Percentiles rank a stretch among this genome's conserved stretches.
These are phyloP conservation scores for Apaloderma vittatum DNA, from an alignment of 2,113 vertebrate species.

Conservation along the genomic window DNA sequence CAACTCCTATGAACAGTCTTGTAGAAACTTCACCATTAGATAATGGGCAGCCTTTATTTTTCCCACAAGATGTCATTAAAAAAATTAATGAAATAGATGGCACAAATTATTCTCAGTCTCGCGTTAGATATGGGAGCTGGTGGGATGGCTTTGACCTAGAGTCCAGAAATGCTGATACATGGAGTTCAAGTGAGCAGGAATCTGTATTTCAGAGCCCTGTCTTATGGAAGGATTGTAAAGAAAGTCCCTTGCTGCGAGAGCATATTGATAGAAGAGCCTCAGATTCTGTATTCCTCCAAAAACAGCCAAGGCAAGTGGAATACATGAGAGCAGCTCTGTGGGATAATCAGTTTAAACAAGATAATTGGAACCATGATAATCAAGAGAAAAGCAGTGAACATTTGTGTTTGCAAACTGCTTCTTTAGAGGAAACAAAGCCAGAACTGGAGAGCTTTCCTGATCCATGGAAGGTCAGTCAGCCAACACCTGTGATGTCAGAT, in stretches of 20 bases:
- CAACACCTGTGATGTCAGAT: slow-evolving; percentile 32
- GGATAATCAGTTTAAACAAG: slow-evolving; percentile 59
- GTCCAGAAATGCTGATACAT: slow-evolving; percentile 76
- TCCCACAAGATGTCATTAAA: slow-evolving; percentile 83
- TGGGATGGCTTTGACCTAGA: slow-evolving; percentile 89
- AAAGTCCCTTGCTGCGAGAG: slow-evolving; percentile 26
- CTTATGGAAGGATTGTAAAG: slow-evolving; percentile 76
- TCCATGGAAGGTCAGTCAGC: slow-evolving; percentile 62
- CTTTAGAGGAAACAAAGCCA: slow-evolving; percentile 57
- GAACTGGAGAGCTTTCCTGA: slow-evolving; percentile 67
- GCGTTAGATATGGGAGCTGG: slow-evolving; percentile 81
- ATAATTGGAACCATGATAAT: slow-evolving; percentile 2
- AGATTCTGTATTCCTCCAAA: slow-evolving; percentile 76
- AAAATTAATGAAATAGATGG: slow-evolving; percentile 82
- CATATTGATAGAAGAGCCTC: slow-evolving; percentile 73
- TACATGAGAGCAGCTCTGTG: slow-evolving; percentile 59
- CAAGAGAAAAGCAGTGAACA: slow-evolving; percentile 31
- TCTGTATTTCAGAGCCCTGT: slow-evolving; percentile 81
- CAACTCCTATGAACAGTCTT: slow-evolving; percentile 91
- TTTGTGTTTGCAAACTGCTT: neutral
- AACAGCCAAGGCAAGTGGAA: slow-evolving; percentile 53
- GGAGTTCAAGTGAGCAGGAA: slow-evolving; percentile 82
- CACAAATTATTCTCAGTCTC: slow-evolving; percentile 78
- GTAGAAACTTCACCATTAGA: slow-evolving; percentile 86
- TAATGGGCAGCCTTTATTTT: slow-evolving; percentile 83